A percentile compares a stretch with the other conserved stretches of the same genome.
Evolutionary conservation across 1,140 invertebrate species (phyloP).

Genomic region (Gryllus bimaculatus): DNA sequence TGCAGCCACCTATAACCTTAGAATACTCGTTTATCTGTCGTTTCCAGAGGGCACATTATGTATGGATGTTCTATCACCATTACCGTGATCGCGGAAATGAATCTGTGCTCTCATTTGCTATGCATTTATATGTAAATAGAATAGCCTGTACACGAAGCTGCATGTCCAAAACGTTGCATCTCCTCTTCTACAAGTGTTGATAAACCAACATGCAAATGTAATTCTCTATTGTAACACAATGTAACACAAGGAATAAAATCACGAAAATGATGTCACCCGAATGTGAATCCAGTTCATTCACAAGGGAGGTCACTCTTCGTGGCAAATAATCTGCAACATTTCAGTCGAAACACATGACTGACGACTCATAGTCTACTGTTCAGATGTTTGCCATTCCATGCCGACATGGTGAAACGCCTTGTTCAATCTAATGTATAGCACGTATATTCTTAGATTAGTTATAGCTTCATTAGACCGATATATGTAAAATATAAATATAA

Average conservation of each 20-base stretch:
- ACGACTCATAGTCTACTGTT: too few species aligned
- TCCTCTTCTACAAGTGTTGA: neutral
- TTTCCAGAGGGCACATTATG: neutral
- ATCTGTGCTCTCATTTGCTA: neutral
- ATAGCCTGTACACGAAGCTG: neutral
- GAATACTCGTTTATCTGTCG: too few species aligned
- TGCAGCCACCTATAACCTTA: too few species aligned
- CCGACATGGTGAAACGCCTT: too few species aligned
- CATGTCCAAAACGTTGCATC: neutral
- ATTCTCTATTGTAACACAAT: neutral
- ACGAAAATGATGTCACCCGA: neutral
- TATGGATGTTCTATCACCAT: neutral
- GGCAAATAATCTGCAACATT: too few species aligned
- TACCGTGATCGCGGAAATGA: neutral
- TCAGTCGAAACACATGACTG: too few species aligned
- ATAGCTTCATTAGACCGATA: too few species aligned
- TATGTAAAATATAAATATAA: too few species aligned
- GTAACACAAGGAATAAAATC: neutral
- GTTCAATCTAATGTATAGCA: too few species aligned
- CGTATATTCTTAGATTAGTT: too few species aligned
- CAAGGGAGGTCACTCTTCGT: neutral
- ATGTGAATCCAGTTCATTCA: neutral
- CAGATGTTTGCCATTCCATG: too few species aligned
- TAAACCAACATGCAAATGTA: conserved; percentile 1
- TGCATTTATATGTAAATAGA: conserved; percentile 6